Conservation (phyloP, 2,113 vertebrate genomes). For the Fukomys damarensis region DNA sequence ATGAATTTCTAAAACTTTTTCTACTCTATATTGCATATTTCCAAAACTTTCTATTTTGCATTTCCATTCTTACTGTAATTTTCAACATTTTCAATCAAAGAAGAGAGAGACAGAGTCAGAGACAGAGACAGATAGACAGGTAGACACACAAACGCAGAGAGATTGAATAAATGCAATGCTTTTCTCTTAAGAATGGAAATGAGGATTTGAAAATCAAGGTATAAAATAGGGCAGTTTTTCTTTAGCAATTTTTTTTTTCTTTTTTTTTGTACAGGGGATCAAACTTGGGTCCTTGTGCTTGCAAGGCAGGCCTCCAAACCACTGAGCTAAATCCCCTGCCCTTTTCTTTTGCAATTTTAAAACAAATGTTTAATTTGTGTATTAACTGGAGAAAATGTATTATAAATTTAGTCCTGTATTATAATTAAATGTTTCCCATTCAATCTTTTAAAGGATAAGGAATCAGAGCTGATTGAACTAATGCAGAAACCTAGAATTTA, state of each 20-base stretch:
- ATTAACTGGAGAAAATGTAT: background rate
- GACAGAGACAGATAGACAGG: accelerated
- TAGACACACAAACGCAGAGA: too few species aligned
- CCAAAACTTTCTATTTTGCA: too few species aligned
- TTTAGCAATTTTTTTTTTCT: background rate
- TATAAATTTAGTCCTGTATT: background rate
- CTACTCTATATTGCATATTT: background rate
- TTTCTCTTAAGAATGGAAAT: background rate
- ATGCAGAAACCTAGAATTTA: background rate
- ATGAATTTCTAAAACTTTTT: background rate
- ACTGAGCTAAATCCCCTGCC: too few species aligned
- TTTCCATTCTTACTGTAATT: background rate
- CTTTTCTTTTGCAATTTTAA: background rate
- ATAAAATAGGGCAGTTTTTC: background rate
- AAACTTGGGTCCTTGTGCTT: too few species aligned
- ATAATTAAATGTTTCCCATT: background rate
- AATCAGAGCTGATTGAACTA: background rate
- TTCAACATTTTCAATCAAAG: background rate
- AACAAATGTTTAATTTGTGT: background rate
- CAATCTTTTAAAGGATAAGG: background rate
- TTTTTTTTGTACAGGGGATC: too few species aligned
- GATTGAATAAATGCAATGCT: background rate
- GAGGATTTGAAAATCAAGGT: background rate
- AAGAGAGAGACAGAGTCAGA: background rate
- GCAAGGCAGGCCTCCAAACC: too few species aligned